A percentile compares a stretch with the other conserved stretches of the same genome.
Evolutionary conservation across 2,888 invertebrate species (phyloP).

Genomic region (Drosophila mimetica): DNA sequence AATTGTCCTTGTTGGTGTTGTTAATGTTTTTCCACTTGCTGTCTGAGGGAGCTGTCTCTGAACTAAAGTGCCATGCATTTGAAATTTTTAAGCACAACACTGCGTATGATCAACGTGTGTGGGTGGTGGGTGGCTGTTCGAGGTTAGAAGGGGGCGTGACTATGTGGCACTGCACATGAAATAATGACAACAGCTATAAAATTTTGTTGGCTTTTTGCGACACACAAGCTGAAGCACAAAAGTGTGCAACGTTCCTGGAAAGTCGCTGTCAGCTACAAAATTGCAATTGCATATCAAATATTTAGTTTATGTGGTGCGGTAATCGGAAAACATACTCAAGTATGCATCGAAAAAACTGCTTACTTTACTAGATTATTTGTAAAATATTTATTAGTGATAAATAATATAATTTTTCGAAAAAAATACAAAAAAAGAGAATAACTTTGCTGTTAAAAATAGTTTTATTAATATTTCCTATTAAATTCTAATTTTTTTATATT

Average conservation of each 20-base stretch:
- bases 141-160: constrained; percentile 19
- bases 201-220: constrained; percentile 74
- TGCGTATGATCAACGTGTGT: constrained; percentile 75
- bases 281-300: constrained; percentile 17
- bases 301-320: background rate
- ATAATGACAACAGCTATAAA: constrained; percentile 76
- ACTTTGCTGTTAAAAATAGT: too few relatives aligned
- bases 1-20: constrained; percentile 46
- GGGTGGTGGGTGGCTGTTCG: constrained; percentile 21
- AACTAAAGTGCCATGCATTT: constrained; percentile 72
- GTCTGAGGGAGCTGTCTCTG: constrained; percentile 51
- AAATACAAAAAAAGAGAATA: too few relatives aligned
- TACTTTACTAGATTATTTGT: too few relatives aligned
- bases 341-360: background rate
- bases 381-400: too few relatives aligned
- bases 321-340: background rate
- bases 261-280: background rate
- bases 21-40: constrained; percentile 31
- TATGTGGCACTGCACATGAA: constrained; percentile 62
- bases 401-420: too few relatives aligned
- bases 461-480: too few relatives aligned
- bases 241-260: constrained; percentile 16
- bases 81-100: constrained; percentile 75
- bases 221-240: constrained; percentile 49
- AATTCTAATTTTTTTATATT: too few relatives aligned